Base-by-base conservation (phyloP, 2,888 invertebrate genomes). In the Magallana nippona region DNA sequence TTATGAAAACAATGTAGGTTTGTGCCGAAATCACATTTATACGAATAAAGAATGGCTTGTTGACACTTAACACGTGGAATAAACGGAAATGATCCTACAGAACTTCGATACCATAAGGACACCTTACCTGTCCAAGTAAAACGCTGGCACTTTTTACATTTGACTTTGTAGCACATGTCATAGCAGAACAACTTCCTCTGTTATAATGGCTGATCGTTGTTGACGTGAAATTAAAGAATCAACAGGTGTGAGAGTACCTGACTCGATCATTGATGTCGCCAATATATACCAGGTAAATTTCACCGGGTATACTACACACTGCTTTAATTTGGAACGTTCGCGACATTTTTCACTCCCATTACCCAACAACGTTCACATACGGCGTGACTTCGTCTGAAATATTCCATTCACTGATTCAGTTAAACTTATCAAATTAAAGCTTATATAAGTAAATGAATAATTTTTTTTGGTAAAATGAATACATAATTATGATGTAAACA, bases 41-140 rank as follows among this genome's bases (percentile, higher is more conserved):
- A 44, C 5, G 44, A 44, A 44, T 5, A 44, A 44, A 3, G 44
- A 44, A 44, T 44, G 44, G 44, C 44, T 44, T 44, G 44, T 44
- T 44, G 44, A 44, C 44, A 44, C 44, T 44, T 44, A 44, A 44
- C 44, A 44, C 44, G 44, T 44, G 44, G 5, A 8, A 44, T 44
- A 5, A 32, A 27, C n/a, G 22, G 27, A 57, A 27, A 56, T 58
- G 8, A 2, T 81, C 13, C 17, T 15, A 80, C n/a, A n/a, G n/a
- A n/a, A n/a, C 22, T 15, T 71, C 1, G 22, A 63, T 27, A 10
- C 5, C 22, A 27, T 13, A 2, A 79, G 8, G 15, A 58, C 55
- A 57, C 8, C 83, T 85, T 86, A 89, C 89, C 89, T 88, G 87
- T 78, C 89, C 89, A 89, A 55, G 89, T 88, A 55, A 85, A 86